Evolutionary conservation across 2,888 invertebrate genomes (phyloP).

Genomic region (Ichneumon xanthorius): DNA sequence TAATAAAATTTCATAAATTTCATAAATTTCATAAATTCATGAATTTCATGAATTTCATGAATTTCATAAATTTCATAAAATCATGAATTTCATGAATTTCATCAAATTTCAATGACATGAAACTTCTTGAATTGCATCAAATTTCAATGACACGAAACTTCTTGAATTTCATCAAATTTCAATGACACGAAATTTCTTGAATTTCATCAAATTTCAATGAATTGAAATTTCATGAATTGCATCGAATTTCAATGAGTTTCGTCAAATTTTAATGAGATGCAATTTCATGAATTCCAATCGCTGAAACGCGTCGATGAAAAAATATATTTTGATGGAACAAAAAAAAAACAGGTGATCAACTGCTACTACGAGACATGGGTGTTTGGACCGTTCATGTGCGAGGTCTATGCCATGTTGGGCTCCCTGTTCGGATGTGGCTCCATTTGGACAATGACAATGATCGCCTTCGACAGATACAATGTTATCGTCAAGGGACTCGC

Average conservation of each 20-base stretch:
- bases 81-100: no score
- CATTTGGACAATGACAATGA: conserved; percentile 97
- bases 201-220: no score
- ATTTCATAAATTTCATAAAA: no score
- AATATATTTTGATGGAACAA: not conserved
- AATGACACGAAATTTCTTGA: not conserved
- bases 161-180: not conserved
- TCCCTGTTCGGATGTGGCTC: conserved; percentile 96
- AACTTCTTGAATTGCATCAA: no score
- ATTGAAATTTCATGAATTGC: no score
- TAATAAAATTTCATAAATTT: not conserved
- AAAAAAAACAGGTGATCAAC: conserved; percentile 87
- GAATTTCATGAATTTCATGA: no score
- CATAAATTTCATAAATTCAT: no score
- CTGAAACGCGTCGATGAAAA: not conserved
- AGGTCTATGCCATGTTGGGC: conserved; percentile 94
- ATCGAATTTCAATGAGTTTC: not conserved
- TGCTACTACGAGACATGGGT: conserved; percentile 91
- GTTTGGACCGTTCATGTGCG: conserved; percentile 92
- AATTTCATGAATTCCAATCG: not conserved
- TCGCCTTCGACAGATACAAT: conserved; percentile 96
- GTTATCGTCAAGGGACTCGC: conserved; percentile 94
- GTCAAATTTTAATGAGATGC: not conserved
- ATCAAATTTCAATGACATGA: no score
- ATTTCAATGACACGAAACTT: no score